A percentile compares a stretch with the other conserved stretches of the same genome.
phyloP scores from a whole-genome alignment of 2,888 invertebrate species.

The Cosmorhoe ocellata region DNA sequence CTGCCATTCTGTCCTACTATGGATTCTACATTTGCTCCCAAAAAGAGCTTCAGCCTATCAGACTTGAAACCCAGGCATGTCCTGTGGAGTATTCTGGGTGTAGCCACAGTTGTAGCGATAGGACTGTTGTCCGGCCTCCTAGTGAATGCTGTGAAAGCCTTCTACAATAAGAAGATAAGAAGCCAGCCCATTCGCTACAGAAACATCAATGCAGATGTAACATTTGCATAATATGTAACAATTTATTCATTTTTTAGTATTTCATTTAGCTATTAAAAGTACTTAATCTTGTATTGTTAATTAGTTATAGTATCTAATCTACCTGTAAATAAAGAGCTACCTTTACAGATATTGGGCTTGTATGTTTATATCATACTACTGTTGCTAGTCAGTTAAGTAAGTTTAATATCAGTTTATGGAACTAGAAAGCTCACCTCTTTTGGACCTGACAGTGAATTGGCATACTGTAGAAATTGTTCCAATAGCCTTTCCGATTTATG shows the following conservation, averaged over 20 bases:
- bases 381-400: too few species aligned
- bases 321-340: conserved; percentile 39
- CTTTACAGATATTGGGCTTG: conserved; percentile 25
- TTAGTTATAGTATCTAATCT: conserved; percentile 36
- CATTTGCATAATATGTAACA: conserved; percentile 60
- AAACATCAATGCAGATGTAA: conserved; percentile 62
- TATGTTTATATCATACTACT: conserved; percentile 22
- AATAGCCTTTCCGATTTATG: conserved; percentile 89
- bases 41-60: conserved; percentile 53
- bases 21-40: conserved; percentile 56
- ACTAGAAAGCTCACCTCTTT: conserved; percentile 80
- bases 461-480: conserved; percentile 88
- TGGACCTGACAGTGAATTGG: conserved; percentile 85
- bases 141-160: conserved; percentile 59
- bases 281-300: conserved; percentile 35
- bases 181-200: conserved; percentile 67
- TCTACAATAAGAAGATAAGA: conserved; percentile 62
- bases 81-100: conserved; percentile 72
- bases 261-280: not conserved
- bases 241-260: conserved; percentile 14
- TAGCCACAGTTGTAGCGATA: conserved; percentile 59
- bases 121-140: conserved; percentile 69
- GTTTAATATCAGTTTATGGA: conserved; percentile 14
- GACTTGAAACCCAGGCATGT: conserved; percentile 69
- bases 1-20: conserved; percentile 66